These are phyloP conservation scores for Melitaea athalia DNA, from an alignment of 2,888 invertebrate species.

Conservation along the genomic window DNA sequence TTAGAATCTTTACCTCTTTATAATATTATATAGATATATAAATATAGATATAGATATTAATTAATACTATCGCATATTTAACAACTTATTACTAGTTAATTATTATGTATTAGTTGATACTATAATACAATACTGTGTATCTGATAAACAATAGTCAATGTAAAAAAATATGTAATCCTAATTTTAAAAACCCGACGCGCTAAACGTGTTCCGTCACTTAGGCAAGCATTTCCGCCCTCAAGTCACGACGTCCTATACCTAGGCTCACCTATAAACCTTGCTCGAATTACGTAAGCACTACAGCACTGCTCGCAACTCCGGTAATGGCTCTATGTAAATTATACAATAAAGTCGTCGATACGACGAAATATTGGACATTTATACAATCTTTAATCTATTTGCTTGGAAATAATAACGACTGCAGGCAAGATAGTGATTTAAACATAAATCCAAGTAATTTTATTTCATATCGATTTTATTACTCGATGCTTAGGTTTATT, in stretches of 20 bases:
- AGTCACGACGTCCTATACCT: slow-evolving; percentile 42
- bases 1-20: too few species aligned
- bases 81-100: too few species aligned
- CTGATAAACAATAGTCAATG: too few species aligned
- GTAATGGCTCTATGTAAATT: slow-evolving; percentile 26
- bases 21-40: too few species aligned
- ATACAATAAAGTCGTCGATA: slow-evolving; percentile 25
- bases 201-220: slow-evolving; percentile 31
- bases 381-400: slow-evolving; percentile 14
- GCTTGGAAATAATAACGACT: neutral
- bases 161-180: neutral
- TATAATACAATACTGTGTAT: neutral
- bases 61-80: too few species aligned
- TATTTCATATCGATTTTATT: neutral
- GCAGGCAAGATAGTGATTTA: neutral
- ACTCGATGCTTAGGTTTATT: too few species aligned
- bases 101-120: neutral
- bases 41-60: too few species aligned
- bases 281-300: slow-evolving; percentile 7
- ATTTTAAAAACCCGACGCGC: slow-evolving; percentile 17
- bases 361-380: slow-evolving; percentile 2
- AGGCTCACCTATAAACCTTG: slow-evolving; percentile 26
- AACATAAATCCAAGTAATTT: neutral
- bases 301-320: neutral
- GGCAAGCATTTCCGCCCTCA: slow-evolving; percentile 35